phyloP scores from a whole-genome alignment of 2,888 invertebrate genomes.

The Galerucella calmariensis region DNA sequence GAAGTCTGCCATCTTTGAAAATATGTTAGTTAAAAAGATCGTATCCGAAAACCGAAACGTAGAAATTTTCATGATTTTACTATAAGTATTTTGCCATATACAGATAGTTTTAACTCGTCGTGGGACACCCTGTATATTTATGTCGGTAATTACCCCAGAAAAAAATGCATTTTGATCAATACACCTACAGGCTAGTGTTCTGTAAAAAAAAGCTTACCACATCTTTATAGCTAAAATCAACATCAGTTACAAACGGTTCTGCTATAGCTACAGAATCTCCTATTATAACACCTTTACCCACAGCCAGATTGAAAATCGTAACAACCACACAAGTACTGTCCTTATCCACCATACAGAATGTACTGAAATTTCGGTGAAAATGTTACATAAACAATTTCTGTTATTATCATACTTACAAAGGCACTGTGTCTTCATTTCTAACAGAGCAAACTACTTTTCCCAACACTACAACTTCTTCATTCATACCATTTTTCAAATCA shows the following conservation, averaged over 20 bases:
- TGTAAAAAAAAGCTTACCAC: conserved; percentile 63
- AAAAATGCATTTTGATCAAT: conserved; percentile 18
- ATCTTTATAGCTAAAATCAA: conserved; percentile 69
- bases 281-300: conserved; percentile 84
- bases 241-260: conserved; percentile 74
- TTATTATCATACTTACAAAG: conserved; percentile 73
- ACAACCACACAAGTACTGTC: conserved; percentile 78
- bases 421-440: conserved; percentile 78
- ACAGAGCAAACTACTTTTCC: conserved; percentile 87
- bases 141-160: too few species aligned
- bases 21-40: too few species aligned
- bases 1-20: too few species aligned
- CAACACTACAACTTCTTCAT: conserved; percentile 75
- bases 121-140: too few species aligned
- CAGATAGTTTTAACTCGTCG: too few species aligned
- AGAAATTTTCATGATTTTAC: too few species aligned
- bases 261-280: conserved; percentile 87
- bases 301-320: conserved; percentile 86
- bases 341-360: conserved; percentile 83
- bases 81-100: too few species aligned
- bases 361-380: conserved; percentile 67
- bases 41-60: too few species aligned
- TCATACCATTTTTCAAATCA: conserved; percentile 72
- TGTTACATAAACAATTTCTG: neutral
- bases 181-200: neutral